Conservation (phyloP, 2,113 vertebrate species). For the Dipodomys spectabilis region DNA sequence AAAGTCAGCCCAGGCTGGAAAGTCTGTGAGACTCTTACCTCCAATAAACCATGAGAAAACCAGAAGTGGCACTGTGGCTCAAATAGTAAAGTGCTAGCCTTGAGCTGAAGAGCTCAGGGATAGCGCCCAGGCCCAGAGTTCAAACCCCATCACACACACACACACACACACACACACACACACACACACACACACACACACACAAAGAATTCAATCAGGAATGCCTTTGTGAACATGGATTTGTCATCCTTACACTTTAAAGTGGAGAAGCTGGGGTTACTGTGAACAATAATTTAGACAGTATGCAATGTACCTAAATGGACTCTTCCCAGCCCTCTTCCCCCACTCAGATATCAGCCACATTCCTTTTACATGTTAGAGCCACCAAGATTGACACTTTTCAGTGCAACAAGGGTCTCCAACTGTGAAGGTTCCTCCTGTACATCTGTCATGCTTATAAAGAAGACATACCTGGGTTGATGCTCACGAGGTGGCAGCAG, state of each 20-base stretch:
- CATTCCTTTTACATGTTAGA: neutral
- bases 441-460: neutral
- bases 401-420: neutral
- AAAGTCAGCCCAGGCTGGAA: too few relatives aligned
- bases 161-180: too few relatives aligned
- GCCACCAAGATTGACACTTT: neutral
- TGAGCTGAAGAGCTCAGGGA: too few relatives aligned
- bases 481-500: neutral
- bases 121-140: too few relatives aligned
- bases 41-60: too few relatives aligned
- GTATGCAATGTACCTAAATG: neutral
- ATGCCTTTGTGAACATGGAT: neutral
- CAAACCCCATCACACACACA: too few relatives aligned
- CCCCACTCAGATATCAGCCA: neutral
- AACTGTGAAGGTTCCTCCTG: neutral
- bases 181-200: too few relatives aligned
- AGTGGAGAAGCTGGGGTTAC: neutral
- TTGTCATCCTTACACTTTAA: neutral
- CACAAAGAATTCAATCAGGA: neutral
- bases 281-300: neutral
- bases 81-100: too few relatives aligned
- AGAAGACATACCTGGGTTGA: neutral
- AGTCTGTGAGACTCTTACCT: too few relatives aligned
- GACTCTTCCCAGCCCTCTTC: neutral
- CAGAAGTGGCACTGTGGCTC: too few relatives aligned